phyloP scores from a whole-genome alignment of 2,888 invertebrate genomes.

The Esperia sulphurella region DNA sequence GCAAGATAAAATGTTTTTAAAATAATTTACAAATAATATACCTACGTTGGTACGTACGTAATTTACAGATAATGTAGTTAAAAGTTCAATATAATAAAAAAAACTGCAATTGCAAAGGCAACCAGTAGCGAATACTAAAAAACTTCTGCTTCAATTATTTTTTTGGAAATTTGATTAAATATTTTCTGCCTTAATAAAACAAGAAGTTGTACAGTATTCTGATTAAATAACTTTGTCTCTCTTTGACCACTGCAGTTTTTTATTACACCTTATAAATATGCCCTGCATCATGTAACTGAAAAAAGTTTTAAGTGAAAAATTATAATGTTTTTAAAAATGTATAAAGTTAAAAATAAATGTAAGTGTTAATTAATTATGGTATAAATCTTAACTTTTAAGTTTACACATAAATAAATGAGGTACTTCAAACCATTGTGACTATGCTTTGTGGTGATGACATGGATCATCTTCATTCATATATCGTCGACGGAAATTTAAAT shows the following conservation, averaged over 20 bases:
- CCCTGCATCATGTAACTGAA: too few species aligned
- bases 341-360: conserved; percentile 7
- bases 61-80: too few species aligned
- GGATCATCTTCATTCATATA: too few species aligned
- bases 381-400: conserved; percentile 1
- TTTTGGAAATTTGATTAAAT: too few species aligned
- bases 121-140: too few species aligned
- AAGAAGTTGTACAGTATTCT: background rate
- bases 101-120: too few species aligned
- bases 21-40: background rate
- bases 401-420: conserved; percentile 62
- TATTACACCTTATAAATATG: background rate
- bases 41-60: background rate
- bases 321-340: conserved; percentile 22
- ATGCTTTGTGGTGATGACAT: conserved; percentile 42
- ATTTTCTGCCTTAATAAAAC: conserved; percentile 1
- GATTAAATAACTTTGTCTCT: too few species aligned
- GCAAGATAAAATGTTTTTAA: conserved; percentile 47
- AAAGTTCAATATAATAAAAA: too few species aligned
- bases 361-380: background rate
- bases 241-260: too few species aligned
- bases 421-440: conserved; percentile 76
- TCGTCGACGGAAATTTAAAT: too few species aligned
- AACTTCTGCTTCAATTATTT: too few species aligned
- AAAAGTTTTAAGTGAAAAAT: background rate